These are phyloP conservation scores for Oxyura jamaicensis DNA, from an alignment of 2,113 vertebrate genomes.

Conservation along the genomic window DNA sequence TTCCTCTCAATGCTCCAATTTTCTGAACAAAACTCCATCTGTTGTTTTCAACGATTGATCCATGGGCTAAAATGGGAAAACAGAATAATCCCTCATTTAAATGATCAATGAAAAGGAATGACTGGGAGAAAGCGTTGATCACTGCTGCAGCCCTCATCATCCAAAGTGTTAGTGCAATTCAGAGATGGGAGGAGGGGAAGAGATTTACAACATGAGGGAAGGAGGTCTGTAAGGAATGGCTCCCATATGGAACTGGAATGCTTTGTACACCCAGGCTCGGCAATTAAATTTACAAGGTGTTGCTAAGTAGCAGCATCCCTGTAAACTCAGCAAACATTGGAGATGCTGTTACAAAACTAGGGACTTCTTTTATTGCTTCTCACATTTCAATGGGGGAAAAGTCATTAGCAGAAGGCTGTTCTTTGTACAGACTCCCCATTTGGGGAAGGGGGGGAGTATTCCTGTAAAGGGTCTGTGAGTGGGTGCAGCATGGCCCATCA, in stretches of 20 bases:
- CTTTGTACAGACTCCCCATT: slow-evolving; percentile 58
- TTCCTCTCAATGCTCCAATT: not conserved
- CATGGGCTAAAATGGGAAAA: slow-evolving; percentile 55
- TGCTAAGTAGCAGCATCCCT: slow-evolving; percentile 53
- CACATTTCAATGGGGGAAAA: slow-evolving; percentile 61
- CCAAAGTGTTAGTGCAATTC: slow-evolving; percentile 56
- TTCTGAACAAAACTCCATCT: slow-evolving; percentile 5
- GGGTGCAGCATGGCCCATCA: not conserved
- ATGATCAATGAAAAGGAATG: slow-evolving; percentile 67
- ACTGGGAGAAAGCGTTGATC: slow-evolving; percentile 11
- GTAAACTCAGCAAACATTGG: slow-evolving; percentile 54
- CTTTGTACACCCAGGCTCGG: slow-evolving; percentile 55
- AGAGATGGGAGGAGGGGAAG: slow-evolving; percentile 4
- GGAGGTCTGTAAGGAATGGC: slow-evolving; percentile 53
- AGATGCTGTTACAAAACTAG: slow-evolving; percentile 54
- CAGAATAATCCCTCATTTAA: slow-evolving; percentile 72
- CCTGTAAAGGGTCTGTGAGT: not conserved
- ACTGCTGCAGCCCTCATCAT: slow-evolving; percentile 49
- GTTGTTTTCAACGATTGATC: slow-evolving; percentile 69
- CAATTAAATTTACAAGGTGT: slow-evolving; percentile 71
- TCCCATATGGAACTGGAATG: slow-evolving; percentile 68
- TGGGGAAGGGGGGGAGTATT: slow-evolving; percentile 27
- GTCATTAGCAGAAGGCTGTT: slow-evolving; percentile 53
- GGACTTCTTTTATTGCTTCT: slow-evolving; percentile 61
- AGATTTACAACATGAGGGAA: slow-evolving; percentile 58